Evolutionary conservation across 2,888 invertebrate genomes (phyloP), one percentile per base, ranked within the genome.

Genomic region (Amiota mariae): DNA sequence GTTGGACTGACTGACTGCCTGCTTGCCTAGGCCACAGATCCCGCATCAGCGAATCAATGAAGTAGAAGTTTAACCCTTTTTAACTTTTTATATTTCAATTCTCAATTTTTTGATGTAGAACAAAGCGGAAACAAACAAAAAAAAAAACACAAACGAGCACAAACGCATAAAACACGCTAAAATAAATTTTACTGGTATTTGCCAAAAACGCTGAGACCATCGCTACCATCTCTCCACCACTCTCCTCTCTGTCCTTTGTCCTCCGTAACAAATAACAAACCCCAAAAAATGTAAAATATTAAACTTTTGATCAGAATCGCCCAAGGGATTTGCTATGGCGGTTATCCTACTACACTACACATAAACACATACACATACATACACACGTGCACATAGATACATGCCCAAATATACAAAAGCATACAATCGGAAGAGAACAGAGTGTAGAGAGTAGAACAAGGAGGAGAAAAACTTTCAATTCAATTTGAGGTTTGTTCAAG

Each of bases 61-160:
- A 82, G 85, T 82, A 74, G 73, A 80, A 84, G 81, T 81, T 85
- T 82, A 87, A 85, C 86, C 86, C 87, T 86, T 86, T 86, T 87
- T 84, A 85, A 87, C 83, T 84, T 86, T 82, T 82, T 76, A 76
- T 79, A 76, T 78, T 79, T 79, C 77, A 77, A 79, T 76, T 77
- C 77, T 70, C 72, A 75, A 76, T 72, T 74, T 74, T 57, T 70
- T 8, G 47, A 73, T 76, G 71, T 36, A 63, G 70, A 67, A 73
- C 72, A 72, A 72, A 71, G 59, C 36, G 54, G 59, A 73, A 72
- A 20, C 46, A 66, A 73, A 73, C 67, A 63, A 63, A 75, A 67
- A 76, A 74, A 73, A 72, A 71, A 71, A 67, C 72, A 74, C 36
- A 70, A 36, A n/a, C n/a, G 56, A 57, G 24, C 24, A n/a, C 49